These are phyloP conservation scores for Halcyon chelicuti DNA, from an alignment of 2,797 vertebrate species.

Conservation along the genomic window DNA sequence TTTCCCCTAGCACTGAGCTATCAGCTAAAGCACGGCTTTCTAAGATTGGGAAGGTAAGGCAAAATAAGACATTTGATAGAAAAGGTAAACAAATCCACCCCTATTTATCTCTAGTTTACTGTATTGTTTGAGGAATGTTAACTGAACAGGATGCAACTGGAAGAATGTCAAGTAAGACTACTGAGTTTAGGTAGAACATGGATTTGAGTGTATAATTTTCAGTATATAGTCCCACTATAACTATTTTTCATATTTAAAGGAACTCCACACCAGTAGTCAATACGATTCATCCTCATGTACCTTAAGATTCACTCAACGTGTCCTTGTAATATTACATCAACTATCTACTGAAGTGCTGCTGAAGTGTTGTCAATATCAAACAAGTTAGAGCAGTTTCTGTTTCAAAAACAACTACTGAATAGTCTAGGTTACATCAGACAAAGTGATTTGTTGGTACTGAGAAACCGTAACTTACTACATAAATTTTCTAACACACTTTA, in stretches of 20 bases:
- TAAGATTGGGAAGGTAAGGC: background rate
- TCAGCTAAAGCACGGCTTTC: background rate
- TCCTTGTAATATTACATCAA: background rate
- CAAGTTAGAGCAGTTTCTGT: background rate
- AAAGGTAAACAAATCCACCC: background rate
- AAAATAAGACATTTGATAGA: background rate
- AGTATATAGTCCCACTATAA: background rate
- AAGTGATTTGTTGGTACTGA: background rate
- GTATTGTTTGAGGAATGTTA: background rate
- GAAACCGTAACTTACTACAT: background rate
- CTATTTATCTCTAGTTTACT: background rate
- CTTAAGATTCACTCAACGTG: background rate
- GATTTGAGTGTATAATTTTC: background rate
- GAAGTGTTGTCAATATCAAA: background rate
- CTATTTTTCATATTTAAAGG: background rate
- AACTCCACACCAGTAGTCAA: background rate
- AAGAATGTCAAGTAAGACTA: background rate
- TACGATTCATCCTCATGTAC: background rate
- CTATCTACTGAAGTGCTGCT: background rate
- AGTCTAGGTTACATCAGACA: background rate
- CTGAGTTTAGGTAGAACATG: background rate
- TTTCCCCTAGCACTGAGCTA: background rate
- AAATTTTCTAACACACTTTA: background rate
- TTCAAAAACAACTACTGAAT: background rate
- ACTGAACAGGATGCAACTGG: background rate